Evolutionary conservation across 2,113 vertebrate genomes (phyloP), one percentile per base, ranked within the genome.

Genomic region (Alouatta palliata): DNA sequence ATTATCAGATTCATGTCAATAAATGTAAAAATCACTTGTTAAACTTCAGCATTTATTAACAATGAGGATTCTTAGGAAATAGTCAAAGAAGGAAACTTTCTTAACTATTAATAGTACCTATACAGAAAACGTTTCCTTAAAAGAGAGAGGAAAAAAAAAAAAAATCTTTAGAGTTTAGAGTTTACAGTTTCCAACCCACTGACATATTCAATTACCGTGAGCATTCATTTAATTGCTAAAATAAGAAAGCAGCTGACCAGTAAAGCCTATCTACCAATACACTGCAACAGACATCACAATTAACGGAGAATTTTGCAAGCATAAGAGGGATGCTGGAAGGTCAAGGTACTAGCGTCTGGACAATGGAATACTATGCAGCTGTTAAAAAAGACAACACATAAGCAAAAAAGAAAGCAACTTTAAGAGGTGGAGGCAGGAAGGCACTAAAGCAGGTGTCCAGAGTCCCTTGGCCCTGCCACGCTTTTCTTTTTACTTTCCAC

Each of bases 381-480:
- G 35, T 85, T 71, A 47, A 87, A 85, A 90, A 94, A 43, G 52
- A 70, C 47, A 49, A 17, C 25, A 45, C 75, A 47, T 32, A 25
- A 49, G 17, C 23, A n/a, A 58, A 16, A 40, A 43, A 30, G 35
- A 12, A 84, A 84, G 20, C 47, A 25, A 49, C 8, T 9, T 47
- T 13, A 13, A n/a, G 61, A 6, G 21, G 14, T 6, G 13, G 13
- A 17, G 56, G 11, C 32, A 16, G 0, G 5, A 54, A n/a, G 35
- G 25, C 16, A 75, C 11, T 37, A 19, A 73, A 4, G 30, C 4
- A 27, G 82, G 73, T 5, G 11, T 21, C 10, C 43, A 32, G 80
- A 0, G 19, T n/a, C 7, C 40, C 21, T 27, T 1, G 8, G 35
- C 8, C 12, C n/a, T 25, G 27, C 25, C 23, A 16, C 13, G 8